Evolutionary conservation across 2,113 vertebrate genomes (phyloP).

Genomic region (Poecilia latipinna): DNA sequence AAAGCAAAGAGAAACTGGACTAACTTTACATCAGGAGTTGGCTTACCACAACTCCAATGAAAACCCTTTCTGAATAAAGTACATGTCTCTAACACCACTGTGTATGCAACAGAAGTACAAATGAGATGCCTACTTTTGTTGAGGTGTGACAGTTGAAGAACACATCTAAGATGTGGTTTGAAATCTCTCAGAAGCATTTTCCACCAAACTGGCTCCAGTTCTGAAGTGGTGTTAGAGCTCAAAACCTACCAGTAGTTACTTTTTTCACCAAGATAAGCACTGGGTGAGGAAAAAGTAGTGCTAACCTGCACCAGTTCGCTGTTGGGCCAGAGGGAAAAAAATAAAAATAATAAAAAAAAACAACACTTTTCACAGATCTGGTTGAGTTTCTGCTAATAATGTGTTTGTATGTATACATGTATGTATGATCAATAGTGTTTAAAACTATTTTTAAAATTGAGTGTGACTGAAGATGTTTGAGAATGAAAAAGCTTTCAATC

Average conservation of each 20-base stretch:
- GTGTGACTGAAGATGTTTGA: no score
- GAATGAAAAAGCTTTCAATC: no score
- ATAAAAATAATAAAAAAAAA: no score
- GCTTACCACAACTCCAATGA: conserved; percentile 30
- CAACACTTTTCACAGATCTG: no score
- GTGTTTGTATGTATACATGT: no score
- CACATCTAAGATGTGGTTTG: no score
- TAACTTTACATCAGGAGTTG: conserved; percentile 21
- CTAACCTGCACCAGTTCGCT: no score
- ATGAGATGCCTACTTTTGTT: background rate
- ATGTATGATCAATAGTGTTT: no score
- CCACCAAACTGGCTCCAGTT: background rate
- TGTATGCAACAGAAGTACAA: background rate
- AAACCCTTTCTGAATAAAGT: background rate
- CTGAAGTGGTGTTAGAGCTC: background rate
- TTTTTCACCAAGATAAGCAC: background rate
- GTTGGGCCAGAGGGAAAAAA: no score
- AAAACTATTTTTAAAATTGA: no score
- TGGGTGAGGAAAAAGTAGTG: no score
- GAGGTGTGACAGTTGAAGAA: background rate
- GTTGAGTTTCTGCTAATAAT: no score
- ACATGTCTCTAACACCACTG: conserved; percentile 12
- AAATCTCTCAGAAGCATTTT: background rate
- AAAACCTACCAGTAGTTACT: background rate
- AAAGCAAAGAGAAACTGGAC: background rate